Evolutionary conservation across 2,888 invertebrate species (phyloP).

Genomic region (Harpalus rubripes): DNA sequence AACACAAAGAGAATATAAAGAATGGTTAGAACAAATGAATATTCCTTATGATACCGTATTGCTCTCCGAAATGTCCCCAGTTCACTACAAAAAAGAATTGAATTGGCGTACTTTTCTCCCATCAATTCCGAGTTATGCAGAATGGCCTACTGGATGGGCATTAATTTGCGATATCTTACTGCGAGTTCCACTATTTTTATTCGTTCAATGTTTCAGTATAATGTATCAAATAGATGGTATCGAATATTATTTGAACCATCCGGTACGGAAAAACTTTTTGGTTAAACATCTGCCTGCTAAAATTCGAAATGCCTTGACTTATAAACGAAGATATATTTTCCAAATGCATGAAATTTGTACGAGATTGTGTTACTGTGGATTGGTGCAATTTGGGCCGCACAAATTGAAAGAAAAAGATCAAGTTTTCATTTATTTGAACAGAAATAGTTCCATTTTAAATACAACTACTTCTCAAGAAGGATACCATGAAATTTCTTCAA

Average conservation of each 20-base stretch:
- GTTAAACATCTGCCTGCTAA: constrained; percentile 81
- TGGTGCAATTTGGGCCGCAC: constrained; percentile 85
- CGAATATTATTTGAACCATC: constrained; percentile 82
- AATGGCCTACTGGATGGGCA: constrained; percentile 84
- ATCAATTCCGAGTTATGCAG: constrained; percentile 81
- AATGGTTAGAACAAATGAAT: constrained; percentile 70
- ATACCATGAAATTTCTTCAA: constrained; percentile 81
- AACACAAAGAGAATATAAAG: constrained; percentile 73
- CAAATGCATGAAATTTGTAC: constrained; percentile 80
- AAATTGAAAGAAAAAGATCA: constrained; percentile 84
- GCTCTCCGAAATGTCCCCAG: constrained; percentile 76
- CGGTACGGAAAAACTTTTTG: constrained; percentile 82
- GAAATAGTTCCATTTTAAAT: constrained; percentile 81
- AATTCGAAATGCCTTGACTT: constrained; percentile 79
- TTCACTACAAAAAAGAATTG: constrained; percentile 78
- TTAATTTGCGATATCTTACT: constrained; percentile 85
- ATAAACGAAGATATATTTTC: constrained; percentile 81
- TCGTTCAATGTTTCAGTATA: constrained; percentile 83
- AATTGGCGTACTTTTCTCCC: constrained; percentile 87
- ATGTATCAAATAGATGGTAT: constrained; percentile 80
- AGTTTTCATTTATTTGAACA: constrained; percentile 86
- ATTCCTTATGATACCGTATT: constrained; percentile 75
- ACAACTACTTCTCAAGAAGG: constrained; percentile 83
- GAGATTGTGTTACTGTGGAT: constrained; percentile 83
- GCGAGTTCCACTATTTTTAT: constrained; percentile 85